phyloP scores from a whole-genome alignment of 2,888 invertebrate species.

The Elegia similella region DNA sequence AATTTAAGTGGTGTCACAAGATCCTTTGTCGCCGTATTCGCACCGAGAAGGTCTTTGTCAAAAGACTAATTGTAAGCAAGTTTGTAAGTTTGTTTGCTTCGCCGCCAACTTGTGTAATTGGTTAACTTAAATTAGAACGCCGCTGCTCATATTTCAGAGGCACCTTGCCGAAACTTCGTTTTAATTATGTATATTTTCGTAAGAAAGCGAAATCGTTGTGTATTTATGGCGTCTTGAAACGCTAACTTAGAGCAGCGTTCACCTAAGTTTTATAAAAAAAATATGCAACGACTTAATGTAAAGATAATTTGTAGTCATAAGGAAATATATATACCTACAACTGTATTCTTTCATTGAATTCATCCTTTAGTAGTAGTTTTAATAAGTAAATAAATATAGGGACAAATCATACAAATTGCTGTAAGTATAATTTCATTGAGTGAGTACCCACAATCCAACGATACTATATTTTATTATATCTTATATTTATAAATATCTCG shows the following conservation, averaged over 20 bases:
- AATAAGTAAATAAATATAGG: too few species aligned
- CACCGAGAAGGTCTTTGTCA: neutral
- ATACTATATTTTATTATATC: too few species aligned
- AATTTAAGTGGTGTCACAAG: neutral
- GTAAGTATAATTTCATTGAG: too few species aligned
- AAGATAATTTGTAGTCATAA: too few species aligned
- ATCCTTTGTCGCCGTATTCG: neutral
- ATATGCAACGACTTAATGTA: neutral
- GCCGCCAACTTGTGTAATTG: constrained; percentile 6
- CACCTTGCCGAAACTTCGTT: neutral
- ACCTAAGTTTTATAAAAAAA: neutral
- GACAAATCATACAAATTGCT: too few species aligned
- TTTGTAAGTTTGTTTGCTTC: constrained; percentile 1
- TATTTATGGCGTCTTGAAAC: neutral
- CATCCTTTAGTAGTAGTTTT: too few species aligned
- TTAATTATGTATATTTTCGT: constrained; percentile 3
- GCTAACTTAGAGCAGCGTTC: neutral
- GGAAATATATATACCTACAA: too few species aligned
- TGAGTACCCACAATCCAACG: too few species aligned
- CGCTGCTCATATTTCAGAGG: constrained; percentile 12
- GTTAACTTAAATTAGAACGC: constrained; percentile 15
- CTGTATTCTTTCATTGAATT: too few species aligned
- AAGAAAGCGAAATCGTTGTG: constrained; percentile 4
- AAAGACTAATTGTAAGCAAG: constrained; percentile 10
- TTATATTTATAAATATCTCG: too few species aligned